A percentile compares a stretch with the other conserved stretches of the same genome.
phyloP scores from a whole-genome alignment of 2,797 vertebrate genomes.

The Argyrosomus regius region DNA sequence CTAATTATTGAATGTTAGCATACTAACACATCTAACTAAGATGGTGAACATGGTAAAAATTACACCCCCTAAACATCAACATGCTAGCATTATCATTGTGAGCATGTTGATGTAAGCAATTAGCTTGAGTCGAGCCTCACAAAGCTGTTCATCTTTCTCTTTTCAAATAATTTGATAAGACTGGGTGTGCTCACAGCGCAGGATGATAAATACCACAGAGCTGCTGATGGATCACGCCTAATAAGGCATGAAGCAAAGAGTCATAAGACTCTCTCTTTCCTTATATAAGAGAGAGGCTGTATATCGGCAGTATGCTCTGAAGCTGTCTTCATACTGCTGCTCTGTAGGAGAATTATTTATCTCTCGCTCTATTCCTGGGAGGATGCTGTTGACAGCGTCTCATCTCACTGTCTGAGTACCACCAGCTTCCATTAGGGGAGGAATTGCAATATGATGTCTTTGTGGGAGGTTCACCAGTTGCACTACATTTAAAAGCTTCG shows the following conservation, averaged over 20 bases:
- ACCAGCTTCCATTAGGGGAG: conserved; percentile 72
- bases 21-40: not conserved
- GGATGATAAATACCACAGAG: conserved; percentile 34
- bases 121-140: not conserved
- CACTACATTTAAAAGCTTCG: conserved; percentile 60
- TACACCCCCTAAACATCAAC: not conserved
- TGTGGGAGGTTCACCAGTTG: conserved; percentile 52
- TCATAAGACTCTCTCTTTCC: conserved; percentile 51
- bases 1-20: not conserved
- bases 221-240: conserved; percentile 51
- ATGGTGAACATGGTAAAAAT: not conserved
- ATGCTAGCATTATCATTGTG: not conserved
- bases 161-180: conserved; percentile 38
- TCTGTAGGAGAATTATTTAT: conserved; percentile 79
- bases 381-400: conserved; percentile 73
- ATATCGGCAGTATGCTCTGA: conserved; percentile 60
- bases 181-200: not conserved
- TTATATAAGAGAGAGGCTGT: conserved; percentile 47
- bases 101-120: not conserved
- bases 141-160: conserved; percentile 35
- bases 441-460: conserved; percentile 68
- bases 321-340: conserved; percentile 48
- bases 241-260: conserved; percentile 60
- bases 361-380: conserved; percentile 71
- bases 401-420: conserved; percentile 76